A percentile compares a stretch with the other conserved stretches of the same genome.
These are phyloP conservation scores for Zaprionus lachaisei DNA, from an alignment of 1,140 invertebrate species.

Conservation along the genomic window DNA sequence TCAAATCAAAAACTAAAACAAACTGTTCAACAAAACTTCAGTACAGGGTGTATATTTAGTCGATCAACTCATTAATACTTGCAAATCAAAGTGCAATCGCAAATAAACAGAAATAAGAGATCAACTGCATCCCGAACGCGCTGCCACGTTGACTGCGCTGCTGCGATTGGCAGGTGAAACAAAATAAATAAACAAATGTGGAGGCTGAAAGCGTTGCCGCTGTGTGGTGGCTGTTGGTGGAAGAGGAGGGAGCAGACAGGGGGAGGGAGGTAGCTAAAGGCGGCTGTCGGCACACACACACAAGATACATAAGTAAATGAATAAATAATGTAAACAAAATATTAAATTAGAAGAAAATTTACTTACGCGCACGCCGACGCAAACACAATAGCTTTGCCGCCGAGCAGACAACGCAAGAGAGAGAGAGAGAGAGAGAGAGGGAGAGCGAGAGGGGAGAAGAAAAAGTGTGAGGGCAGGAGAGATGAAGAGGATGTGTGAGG, in stretches of 20 bases:
- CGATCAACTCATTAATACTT: not conserved
- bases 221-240: not conserved
- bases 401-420: not conserved
- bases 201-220: constrained; percentile 23
- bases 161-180: constrained; percentile 47
- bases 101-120: not conserved
- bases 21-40: too few species aligned
- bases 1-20: too few species aligned
- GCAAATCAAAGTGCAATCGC: not conserved
- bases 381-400: constrained; percentile 51
- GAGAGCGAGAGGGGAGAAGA: not conserved
- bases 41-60: too few species aligned
- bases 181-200: constrained; percentile 62
- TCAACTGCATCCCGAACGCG: constrained; percentile 11
- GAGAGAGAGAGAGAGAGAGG: not conserved
- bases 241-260: not conserved
- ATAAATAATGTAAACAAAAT: constrained; percentile 82
- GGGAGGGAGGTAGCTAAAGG: not conserved
- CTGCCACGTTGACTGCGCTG: constrained; percentile 12
- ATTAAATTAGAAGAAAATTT: constrained; percentile 82
- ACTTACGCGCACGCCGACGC: constrained; percentile 74
- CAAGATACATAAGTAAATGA: constrained; percentile 79
- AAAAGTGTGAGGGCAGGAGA: not conserved
- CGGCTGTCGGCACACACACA: constrained; percentile 20
- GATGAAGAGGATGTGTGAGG: not conserved